Base-by-base conservation (phyloP, 2,113 vertebrate genomes). In the Paradoxurus hermaphroditus region DNA sequence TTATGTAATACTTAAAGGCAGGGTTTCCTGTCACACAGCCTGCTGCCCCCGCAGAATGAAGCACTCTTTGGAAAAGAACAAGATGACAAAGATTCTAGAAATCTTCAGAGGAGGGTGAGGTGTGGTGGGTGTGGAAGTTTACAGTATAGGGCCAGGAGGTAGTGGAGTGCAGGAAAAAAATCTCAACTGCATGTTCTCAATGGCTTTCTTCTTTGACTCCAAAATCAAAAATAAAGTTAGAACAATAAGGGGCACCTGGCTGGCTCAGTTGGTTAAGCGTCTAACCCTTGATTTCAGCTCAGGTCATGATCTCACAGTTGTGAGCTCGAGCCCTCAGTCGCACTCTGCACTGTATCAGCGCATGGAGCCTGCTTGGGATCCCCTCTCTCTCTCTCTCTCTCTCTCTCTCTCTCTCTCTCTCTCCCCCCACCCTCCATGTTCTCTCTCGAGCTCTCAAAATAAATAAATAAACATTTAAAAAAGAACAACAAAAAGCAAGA, bases 21-120 rank as follows among this genome's bases (percentile, higher is more conserved):
- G 92, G 2, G 34, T 41, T 97, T 97, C 94, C 78, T 49, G 89
- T 87, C 41, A 3, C 4, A 36, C 62, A 59, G 72, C 82, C 83
- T 77, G 51, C n/a, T 68, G 46, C 90, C 73, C 82, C 63, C 9
- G 5, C 34, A 77, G 13, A 84, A 78, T n/a, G 77, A 86, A 63
- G 92, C 44, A 49, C 7, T 72, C 34, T 51, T 51, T 85, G 56
- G 84, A 88, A 85, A 95, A 89, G 87, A 84, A 81, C 6, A 39
- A 84, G 87, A 95, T 86, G 92, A 94, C 94, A 67, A 96, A 90
- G 86, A 44, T 51, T 70, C 51, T 25, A 67, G 49, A 56, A 34
- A 92, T 72, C 86, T 62, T 21, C 31, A 75, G 34, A 23, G 27
- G 13, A 95, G 39, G 51, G 86, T 65, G 84, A 49, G 63, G 23